Evolutionary conservation across 2,113 vertebrate species (phyloP).

Genomic region (Carassius carassius): DNA sequence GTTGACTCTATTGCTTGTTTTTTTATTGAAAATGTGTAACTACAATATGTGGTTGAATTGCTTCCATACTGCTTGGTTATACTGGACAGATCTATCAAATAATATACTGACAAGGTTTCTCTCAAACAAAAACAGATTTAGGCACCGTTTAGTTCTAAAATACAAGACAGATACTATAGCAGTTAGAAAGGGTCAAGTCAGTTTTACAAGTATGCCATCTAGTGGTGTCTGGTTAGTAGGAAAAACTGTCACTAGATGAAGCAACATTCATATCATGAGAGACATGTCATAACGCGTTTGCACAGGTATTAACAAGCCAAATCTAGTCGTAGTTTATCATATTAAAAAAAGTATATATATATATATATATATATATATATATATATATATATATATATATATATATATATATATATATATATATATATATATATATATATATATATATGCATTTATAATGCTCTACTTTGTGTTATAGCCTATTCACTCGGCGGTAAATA

Average conservation of each 20-base stretch:
- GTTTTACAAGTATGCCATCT: constrained; percentile 31
- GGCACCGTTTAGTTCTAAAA: background rate
- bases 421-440: too few species aligned
- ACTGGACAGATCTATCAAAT: background rate
- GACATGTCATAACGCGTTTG: too few species aligned
- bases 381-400: too few species aligned
- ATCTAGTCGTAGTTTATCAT: too few species aligned
- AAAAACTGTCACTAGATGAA: background rate
- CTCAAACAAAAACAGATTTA: background rate
- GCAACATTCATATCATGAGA: too few species aligned
- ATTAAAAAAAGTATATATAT: too few species aligned
- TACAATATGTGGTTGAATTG: background rate
- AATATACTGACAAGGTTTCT: background rate
- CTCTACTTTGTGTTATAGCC: background rate
- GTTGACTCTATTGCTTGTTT: background rate
- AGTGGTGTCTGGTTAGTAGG: background rate
- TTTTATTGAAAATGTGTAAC: constrained; percentile 13
- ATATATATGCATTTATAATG: too few species aligned
- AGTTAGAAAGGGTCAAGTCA: background rate
- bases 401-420: too few species aligned
- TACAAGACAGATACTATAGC: background rate
- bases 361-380: too few species aligned
- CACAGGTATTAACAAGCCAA: too few species aligned
- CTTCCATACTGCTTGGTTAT: background rate
- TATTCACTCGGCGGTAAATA: background rate